Evolutionary conservation across 2,888 invertebrate species (phyloP).

Genomic region (Megamerina dolium): DNA sequence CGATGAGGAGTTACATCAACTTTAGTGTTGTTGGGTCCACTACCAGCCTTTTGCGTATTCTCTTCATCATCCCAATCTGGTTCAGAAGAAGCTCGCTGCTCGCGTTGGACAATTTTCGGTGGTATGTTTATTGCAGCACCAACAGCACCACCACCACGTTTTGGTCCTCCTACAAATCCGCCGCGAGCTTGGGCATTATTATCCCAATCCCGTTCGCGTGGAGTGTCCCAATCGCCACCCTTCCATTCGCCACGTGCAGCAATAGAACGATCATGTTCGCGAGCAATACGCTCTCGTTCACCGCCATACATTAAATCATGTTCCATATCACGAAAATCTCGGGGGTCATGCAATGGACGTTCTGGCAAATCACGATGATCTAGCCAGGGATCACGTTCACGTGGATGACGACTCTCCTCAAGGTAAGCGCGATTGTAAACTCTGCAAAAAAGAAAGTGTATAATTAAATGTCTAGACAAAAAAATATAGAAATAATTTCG

Average conservation of each 20-base stretch:
- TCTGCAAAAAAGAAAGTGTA: conserved; percentile 20
- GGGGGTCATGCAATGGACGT: conserved; percentile 21
- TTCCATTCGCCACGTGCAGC: conserved; percentile 36
- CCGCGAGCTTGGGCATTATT: conserved; percentile 23
- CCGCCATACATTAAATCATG: conserved; percentile 30
- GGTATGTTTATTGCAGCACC: conserved; percentile 15
- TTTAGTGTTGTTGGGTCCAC: conserved; percentile 12
- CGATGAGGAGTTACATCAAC: not conserved
- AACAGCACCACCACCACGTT: conserved; percentile 26
- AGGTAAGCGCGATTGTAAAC: conserved; percentile 37
- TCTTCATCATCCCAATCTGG: conserved; percentile 47
- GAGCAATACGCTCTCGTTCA: conserved; percentile 32
- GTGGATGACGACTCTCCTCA: conserved; percentile 39
- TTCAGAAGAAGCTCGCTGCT: conserved; percentile 39
- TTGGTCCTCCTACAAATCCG: conserved; percentile 40
- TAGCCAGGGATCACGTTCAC: conserved; percentile 26
- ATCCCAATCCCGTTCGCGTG: conserved; percentile 37
- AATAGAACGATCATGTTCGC: conserved; percentile 30
- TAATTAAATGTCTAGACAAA: not conserved
- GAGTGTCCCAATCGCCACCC: conserved; percentile 31
- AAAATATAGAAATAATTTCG: conserved; percentile 4
- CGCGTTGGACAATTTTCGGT: conserved; percentile 18
- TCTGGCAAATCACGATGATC: conserved; percentile 27
- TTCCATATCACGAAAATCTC: conserved; percentile 31
- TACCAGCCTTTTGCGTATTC: conserved; percentile 14